These are phyloP conservation scores for Stichodactyla mertensii DNA, from an alignment of 64 coral and sea anemone genomes.

Conservation along the genomic window DNA sequence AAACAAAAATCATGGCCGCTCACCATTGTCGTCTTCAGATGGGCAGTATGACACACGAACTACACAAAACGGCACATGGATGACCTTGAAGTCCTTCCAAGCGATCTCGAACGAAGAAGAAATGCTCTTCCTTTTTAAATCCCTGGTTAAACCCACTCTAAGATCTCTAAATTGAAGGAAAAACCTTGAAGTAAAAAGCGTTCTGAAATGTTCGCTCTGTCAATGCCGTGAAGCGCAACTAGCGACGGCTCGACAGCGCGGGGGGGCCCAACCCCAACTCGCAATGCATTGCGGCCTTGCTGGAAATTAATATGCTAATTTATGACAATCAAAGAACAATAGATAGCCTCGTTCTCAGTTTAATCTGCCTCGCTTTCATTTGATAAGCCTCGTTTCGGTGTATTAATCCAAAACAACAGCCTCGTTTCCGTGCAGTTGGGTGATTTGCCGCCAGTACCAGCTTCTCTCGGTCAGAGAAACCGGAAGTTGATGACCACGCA, in stretches of 20 bases:
- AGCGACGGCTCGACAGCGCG: slow-evolving; percentile 89
- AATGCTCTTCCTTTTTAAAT: slow-evolving; percentile 46
- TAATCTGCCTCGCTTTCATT: neutral
- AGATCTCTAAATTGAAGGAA: slow-evolving; percentile 81
- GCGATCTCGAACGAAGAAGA: slow-evolving; percentile 56
- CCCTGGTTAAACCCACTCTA: slow-evolving; percentile 53
- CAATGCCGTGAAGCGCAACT: slow-evolving; percentile 99
- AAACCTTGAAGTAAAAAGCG: slow-evolving; percentile 94
- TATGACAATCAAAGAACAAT: slow-evolving; percentile 84
- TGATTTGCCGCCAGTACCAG: slow-evolving; percentile 1
- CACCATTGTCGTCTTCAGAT: slow-evolving; percentile 99
- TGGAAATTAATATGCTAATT: slow-evolving; percentile 85
- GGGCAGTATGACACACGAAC: slow-evolving; percentile 98
- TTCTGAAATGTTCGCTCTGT: slow-evolving; percentile 98
- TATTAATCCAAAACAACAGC: neutral
- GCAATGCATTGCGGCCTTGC: slow-evolving; percentile 81
- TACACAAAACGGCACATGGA: slow-evolving; percentile 76
- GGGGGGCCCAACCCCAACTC: slow-evolving; percentile 98
- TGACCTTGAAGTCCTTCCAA: slow-evolving; percentile 53
- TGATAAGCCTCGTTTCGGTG: neutral
- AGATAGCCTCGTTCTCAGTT: slow-evolving; percentile 48
- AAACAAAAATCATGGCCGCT: slow-evolving; percentile 99
- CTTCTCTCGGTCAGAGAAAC: neutral
- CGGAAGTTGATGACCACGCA: slow-evolving; percentile 35
- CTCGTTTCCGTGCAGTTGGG: slow-evolving; percentile 16